These are phyloP conservation scores for Sprattus sprattus DNA, from an alignment of 2,113 vertebrate genomes.

Conservation along the genomic window DNA sequence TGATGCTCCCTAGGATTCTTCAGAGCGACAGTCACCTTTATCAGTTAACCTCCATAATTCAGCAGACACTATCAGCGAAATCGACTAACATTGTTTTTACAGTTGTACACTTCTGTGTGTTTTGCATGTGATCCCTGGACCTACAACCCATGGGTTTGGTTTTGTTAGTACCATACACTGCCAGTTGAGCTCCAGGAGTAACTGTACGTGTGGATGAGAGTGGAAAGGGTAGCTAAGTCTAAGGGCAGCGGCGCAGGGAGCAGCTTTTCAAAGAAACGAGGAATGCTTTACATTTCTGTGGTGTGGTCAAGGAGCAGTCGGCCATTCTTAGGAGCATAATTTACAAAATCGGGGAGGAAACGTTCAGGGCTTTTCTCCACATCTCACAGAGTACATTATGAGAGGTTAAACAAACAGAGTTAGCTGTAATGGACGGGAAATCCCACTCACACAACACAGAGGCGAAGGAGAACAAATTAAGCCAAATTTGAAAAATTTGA, in stretches of 20 bases:
- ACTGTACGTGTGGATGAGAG: too few relatives aligned
- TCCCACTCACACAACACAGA: background rate
- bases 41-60: background rate
- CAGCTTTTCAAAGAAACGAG: constrained; percentile 32
- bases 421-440: background rate
- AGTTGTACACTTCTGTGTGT: background rate
- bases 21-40: background rate
- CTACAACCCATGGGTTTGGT: background rate
- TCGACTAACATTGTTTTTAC: background rate
- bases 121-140: background rate
- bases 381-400: background rate
- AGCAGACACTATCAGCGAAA: background rate
- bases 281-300: constrained; percentile 43
- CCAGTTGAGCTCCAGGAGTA: too few relatives aligned
- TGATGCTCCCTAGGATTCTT: background rate
- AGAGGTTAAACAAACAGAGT: background rate
- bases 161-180: too few relatives aligned
- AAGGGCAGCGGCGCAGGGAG: background rate
- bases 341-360: constrained; percentile 27
- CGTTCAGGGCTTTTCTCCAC: background rate
- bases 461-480: background rate
- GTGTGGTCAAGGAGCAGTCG: constrained; percentile 30
- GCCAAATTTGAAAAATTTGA: background rate
- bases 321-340: constrained; percentile 35
- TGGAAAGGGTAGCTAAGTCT: too few relatives aligned